Evolutionary conservation across 2,113 vertebrate species (phyloP).

Genomic region (Siniperca chuatsi): DNA sequence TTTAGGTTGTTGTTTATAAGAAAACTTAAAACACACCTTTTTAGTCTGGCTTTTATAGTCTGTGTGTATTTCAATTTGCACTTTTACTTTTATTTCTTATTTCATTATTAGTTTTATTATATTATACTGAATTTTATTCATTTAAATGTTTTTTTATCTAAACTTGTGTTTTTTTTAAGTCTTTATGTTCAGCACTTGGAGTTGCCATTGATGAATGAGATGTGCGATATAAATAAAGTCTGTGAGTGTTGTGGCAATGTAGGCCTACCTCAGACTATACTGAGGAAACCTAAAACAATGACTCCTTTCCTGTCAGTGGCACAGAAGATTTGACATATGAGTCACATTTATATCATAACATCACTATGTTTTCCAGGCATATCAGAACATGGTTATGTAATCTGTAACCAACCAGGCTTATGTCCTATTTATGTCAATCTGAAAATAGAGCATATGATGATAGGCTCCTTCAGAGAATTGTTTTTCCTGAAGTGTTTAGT

Average conservation of each 20-base stretch:
- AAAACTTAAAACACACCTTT: no score
- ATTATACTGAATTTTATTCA: no score
- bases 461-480: not conserved
- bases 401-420: slow-evolving; percentile 1
- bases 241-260: not conserved
- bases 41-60: no score
- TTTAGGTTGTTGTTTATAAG: not conserved
- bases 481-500: not conserved
- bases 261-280: not conserved
- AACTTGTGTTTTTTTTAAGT: no score
- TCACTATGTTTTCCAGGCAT: not conserved
- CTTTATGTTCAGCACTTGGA: no score
- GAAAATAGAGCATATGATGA: slow-evolving; percentile 7
- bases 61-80: no score
- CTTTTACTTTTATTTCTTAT: no score
- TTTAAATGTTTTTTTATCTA: no score
- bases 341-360: slow-evolving; percentile 19
- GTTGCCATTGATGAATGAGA: no score
- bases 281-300: not conserved
- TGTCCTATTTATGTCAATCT: slow-evolving; percentile 19
- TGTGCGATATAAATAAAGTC: no score
- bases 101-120: no score
- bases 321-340: slow-evolving; percentile 18
- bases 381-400: slow-evolving; percentile 19
- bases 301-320: not conserved